Conservation (phyloP, 1,140 invertebrate genomes). For the Leguminivora glycinivorella region DNA sequence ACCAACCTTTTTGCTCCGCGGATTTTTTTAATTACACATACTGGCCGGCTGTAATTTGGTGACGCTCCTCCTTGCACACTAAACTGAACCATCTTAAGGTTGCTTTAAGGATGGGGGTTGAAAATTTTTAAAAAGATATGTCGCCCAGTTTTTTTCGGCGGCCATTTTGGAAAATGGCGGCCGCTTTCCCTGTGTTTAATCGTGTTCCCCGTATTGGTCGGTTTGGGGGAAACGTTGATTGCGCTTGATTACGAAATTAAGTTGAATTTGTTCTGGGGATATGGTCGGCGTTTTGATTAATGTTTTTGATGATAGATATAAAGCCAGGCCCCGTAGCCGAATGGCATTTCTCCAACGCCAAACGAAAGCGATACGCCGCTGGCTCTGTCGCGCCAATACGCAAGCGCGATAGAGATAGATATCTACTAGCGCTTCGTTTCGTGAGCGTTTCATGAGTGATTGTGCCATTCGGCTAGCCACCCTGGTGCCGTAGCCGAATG, state of each 20-base stretch:
- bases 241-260: slow-evolving; percentile 14
- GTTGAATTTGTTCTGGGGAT: not conserved
- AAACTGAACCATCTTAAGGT: not conserved
- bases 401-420: too few species aligned
- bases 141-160: not conserved
- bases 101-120: not conserved
- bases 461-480: too few species aligned
- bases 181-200: slow-evolving; percentile 11
- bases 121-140: not conserved
- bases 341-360: too few species aligned
- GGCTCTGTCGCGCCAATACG: too few species aligned
- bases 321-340: too few species aligned
- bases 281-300: not conserved
- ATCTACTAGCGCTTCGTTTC: too few species aligned
- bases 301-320: not conserved
- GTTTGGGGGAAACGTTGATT: slow-evolving; percentile 18
- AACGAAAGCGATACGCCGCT: too few species aligned
- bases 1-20: slow-evolving; percentile 14
- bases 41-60: slow-evolving; percentile 11
- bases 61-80: not conserved
- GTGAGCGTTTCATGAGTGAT: too few species aligned
- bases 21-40: slow-evolving; percentile 22
- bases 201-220: not conserved
- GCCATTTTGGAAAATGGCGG: slow-evolving; percentile 24
- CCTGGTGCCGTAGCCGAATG: too few species aligned